Base-by-base conservation (phyloP, 1,140 invertebrate species). In the Aricia agestis region DNA sequence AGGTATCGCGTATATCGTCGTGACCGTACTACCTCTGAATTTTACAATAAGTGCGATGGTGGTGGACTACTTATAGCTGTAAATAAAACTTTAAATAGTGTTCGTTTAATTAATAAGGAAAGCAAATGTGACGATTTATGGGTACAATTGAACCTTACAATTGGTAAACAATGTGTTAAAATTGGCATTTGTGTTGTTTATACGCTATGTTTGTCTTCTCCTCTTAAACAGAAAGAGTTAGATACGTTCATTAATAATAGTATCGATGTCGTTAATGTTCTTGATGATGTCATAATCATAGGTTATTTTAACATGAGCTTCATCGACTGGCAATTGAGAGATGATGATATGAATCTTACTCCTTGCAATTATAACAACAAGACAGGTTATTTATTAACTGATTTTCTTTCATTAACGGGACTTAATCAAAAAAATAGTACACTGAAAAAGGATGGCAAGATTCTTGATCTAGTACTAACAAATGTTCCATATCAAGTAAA, bases 1-100 rank as follows among this genome's bases (percentile, higher is more conserved):
- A 66, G 63, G 41, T 74, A 74, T 17, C 32, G 68, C 31, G 68
- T 74, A 6, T 74, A 72, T 61, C 65, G 74, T 7, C 19, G 45
- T 19, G 71, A 71, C 66, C 68, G 74, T 3, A 57, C 1, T 45
- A 68, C 36, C 25, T 72, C 41, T 4, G 31, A n/a, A 2, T 61
- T 57, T 7, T 66, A 67, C 59, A 67, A 36, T 42, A 36, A 70
- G n/a, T 45, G 32, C 42, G 41, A 69, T 68, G 73, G 69, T 10
- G 73, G 69, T 18, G 72, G 68, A 9, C 5, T 36, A 36, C 36
- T 36, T 36, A 36, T 36, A 36, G 36, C 36, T 36, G 36, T 36
- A 36, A 36, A 36, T 36, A 36, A 36, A 36, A 36, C 36, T 36
- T 36, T 36, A 9, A 36, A 36, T 36, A 36, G 36, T 9, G 36